Conservation (phyloP, 1,140 invertebrate species). For the Aphelinus atriplicis region DNA sequence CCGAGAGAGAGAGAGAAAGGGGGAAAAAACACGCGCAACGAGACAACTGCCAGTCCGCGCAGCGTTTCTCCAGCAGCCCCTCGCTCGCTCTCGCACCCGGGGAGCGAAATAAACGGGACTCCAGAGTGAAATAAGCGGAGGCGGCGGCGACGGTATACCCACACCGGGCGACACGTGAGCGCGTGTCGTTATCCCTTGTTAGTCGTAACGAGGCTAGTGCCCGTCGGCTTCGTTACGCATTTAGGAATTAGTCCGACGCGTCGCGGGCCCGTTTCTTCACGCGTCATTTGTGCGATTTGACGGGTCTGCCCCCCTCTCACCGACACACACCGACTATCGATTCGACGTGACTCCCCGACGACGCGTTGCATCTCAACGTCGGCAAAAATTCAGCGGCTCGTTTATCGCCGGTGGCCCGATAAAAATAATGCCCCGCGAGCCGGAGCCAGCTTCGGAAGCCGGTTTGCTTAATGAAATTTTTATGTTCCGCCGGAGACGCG, state of each 20-base stretch:
- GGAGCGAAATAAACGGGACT: conserved; percentile 21
- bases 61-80: neutral
- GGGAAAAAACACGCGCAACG: neutral
- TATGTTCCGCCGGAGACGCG: conserved; percentile 48
- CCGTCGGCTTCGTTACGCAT: conserved; percentile 49
- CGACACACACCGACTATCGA: no score
- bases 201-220: conserved; percentile 54
- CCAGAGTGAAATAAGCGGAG: conserved; percentile 31
- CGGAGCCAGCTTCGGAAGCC: conserved; percentile 48
- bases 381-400: conserved; percentile 25
- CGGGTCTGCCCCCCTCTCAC: no score
- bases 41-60: neutral
- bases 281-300: no score
- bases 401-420: conserved; percentile 44
- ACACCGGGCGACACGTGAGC: conserved; percentile 41
- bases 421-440: conserved; percentile 50
- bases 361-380: conserved; percentile 34
- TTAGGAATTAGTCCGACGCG: conserved; percentile 52
- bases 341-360: no score
- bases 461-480: conserved; percentile 58
- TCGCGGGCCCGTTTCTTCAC: no score
- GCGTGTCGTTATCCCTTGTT: conserved; percentile 58
- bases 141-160: conserved; percentile 10
- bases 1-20: neutral
- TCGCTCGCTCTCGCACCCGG: neutral